A percentile compares a stretch with the other conserved stretches of the same genome.
These are phyloP conservation scores for Monomorium pharaonis DNA, from an alignment of 1,140 invertebrate genomes.

Conservation along the genomic window DNA sequence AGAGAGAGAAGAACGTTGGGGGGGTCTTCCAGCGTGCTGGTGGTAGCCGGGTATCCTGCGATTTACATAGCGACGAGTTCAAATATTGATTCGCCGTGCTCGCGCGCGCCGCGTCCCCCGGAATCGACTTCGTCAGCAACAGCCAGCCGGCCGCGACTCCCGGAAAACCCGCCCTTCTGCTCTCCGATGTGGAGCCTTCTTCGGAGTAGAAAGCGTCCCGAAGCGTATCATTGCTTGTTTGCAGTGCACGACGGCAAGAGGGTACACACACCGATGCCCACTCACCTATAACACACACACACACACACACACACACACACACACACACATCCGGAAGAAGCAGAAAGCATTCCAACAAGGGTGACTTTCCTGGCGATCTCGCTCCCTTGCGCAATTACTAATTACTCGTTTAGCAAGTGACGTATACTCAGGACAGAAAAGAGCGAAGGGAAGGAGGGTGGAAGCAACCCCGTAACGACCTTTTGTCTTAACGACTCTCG, in stretches of 20 bases:
- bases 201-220: conserved; percentile 28
- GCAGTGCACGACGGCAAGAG: conserved; percentile 25
- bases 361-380: conserved; percentile 24
- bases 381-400: conserved; percentile 74
- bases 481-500: conserved; percentile 62
- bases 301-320: background rate
- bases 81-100: conserved; percentile 52
- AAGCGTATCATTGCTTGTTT: conserved; percentile 58
- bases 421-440: conserved; percentile 62
- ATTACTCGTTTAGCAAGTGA: conserved; percentile 77
- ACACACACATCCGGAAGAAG: background rate
- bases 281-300: background rate
- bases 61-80: conserved; percentile 59
- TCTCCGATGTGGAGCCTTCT: background rate
- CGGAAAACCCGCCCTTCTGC: background rate
- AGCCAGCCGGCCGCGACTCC: conserved; percentile 25
- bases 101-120: conserved; percentile 26
- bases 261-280: background rate
- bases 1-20: background rate
- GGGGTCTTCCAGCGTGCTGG: conserved; percentile 13
- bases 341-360: conserved; percentile 9
- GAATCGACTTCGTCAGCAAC: conserved; percentile 55
- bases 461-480: conserved; percentile 63
- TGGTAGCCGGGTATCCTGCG: conserved; percentile 51
- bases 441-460: conserved; percentile 15